Evolutionary conservation across 1,140 invertebrate genomes (phyloP), one percentile per base, ranked within the genome.

Genomic region (Papilio dardanus): DNA sequence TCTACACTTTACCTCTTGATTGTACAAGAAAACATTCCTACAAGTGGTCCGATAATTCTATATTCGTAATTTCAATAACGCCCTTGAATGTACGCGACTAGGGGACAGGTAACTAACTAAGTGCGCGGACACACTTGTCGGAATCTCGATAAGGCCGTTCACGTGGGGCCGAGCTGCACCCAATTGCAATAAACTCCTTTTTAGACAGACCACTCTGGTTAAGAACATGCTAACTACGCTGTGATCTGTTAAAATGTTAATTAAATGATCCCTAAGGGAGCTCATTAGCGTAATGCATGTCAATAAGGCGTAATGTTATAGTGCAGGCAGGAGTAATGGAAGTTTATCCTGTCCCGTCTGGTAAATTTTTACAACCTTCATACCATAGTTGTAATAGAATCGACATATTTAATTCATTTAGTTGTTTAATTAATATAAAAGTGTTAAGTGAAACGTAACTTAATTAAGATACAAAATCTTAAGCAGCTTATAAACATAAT

Each of bases 161-260:
- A 69, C 67, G 67, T 69, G 67, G 67, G 67, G 31, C 21, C 37
- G 19, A 12, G 33, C 67, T 69, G 67, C 67, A 35, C 67, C 35
- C 35, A 40, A 69, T 40, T 8, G 67, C 21, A 69, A 37, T 69
- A 69, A 69, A 69, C 35, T 37, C 67, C 67, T 69, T 69, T 69
- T 69, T 69, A 40, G 67, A 3, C 67, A 69, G 21, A 10, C 33
- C 19, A 69, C 67, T 69, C 67, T 12, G 67, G 31, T 42, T 69
- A 14, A 24, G 19, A 42, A 35, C 21, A 69, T 40, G 40, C 67
- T 1, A 35, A n/a, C 10, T 1, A 24, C 35, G 42, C 33, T 54
- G 46, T 28, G 21, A 58, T 12, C 50, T 24, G 14, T 62, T 62
- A 30, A 62, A 50, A 19, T 6, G 6, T 14, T 30, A 62, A 30